These are phyloP conservation scores for Ypsolopha sequella DNA, from an alignment of 2,888 invertebrate genomes.

Conservation along the genomic window DNA sequence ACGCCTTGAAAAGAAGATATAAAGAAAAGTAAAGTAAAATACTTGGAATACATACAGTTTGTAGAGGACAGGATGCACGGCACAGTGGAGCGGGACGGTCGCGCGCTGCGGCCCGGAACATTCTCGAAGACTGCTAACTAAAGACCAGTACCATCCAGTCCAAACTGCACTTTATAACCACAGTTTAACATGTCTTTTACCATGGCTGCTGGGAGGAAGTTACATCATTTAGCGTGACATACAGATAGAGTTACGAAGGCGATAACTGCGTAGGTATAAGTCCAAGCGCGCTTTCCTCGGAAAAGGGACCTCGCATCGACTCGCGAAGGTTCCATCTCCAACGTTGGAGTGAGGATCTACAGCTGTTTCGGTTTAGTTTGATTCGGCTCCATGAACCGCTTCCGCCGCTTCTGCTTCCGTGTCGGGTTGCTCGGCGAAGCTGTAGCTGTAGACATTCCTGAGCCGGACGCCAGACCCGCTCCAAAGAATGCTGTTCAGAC, in stretches of 20 bases:
- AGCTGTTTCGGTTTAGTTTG: slow-evolving; percentile 19
- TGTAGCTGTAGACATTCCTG: slow-evolving; percentile 45
- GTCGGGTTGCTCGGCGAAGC: slow-evolving; percentile 52
- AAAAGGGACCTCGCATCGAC: slow-evolving; percentile 14
- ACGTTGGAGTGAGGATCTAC: slow-evolving; percentile 9
- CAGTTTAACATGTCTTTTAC: slow-evolving; percentile 10
- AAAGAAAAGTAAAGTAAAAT: slow-evolving; percentile 21
- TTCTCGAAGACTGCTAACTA: slow-evolving; percentile 18
- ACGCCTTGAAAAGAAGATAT: slow-evolving; percentile 6
- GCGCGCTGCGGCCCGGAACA: slow-evolving; percentile 50
- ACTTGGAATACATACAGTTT: slow-evolving; percentile 49
- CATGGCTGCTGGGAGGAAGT: slow-evolving; percentile 8
- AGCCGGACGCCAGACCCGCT: slow-evolving; percentile 49
- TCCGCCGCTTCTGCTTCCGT: slow-evolving; percentile 66
- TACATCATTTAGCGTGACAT: slow-evolving; percentile 15
- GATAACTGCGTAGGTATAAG: slow-evolving; percentile 14
- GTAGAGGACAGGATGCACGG: slow-evolving; percentile 60
- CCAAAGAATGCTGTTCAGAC: slow-evolving; percentile 56
- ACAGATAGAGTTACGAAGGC: slow-evolving; percentile 27
- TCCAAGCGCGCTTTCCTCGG: slow-evolving; percentile 10
- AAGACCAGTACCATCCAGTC: neutral
- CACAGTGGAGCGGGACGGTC: slow-evolving; percentile 66
- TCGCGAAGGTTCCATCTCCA: slow-evolving; percentile 17
- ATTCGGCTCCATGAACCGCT: slow-evolving; percentile 59
- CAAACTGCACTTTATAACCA: slow-evolving; percentile 14